phyloP scores from a whole-genome alignment of 2,888 invertebrate species.

The Clostera curtula region DNA sequence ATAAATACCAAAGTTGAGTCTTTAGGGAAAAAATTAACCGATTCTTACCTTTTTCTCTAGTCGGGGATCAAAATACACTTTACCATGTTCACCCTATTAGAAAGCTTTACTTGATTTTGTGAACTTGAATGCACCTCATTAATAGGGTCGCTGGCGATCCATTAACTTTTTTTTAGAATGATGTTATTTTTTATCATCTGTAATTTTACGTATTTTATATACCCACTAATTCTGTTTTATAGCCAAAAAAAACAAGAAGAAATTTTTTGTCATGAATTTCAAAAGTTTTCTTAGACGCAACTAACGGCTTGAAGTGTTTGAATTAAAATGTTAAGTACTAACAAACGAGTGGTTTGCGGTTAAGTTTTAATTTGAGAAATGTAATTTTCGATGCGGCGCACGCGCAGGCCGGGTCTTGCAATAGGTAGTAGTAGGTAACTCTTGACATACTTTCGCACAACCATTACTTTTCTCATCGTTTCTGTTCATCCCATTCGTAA shows the following conservation, averaged over 20 bases:
- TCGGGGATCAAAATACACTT: constrained; percentile 37
- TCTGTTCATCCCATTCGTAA: constrained; percentile 25
- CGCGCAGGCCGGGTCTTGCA: constrained; percentile 67
- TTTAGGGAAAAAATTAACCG: no score
- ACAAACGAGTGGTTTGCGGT: constrained; percentile 63
- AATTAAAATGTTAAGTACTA: constrained; percentile 57
- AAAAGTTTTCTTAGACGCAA: constrained; percentile 56
- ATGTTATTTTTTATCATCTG: constrained; percentile 50
- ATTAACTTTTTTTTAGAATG: constrained; percentile 64
- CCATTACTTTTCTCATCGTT: constrained; percentile 25
- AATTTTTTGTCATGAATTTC: constrained; percentile 43
- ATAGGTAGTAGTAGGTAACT: constrained; percentile 49
- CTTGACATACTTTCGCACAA: constrained; percentile 53
- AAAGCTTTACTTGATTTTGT: constrained; percentile 61
- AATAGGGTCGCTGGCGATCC: constrained; percentile 72
- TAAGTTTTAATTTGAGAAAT: constrained; percentile 51
- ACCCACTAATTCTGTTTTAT: constrained; percentile 50
- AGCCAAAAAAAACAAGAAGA: constrained; percentile 36
- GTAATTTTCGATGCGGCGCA: constrained; percentile 30
- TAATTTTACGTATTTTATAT: constrained; percentile 51
- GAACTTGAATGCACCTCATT: constrained; percentile 66
- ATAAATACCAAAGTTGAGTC: no score
- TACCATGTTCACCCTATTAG: constrained; percentile 47
- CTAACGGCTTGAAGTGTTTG: constrained; percentile 67
- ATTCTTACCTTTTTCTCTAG: constrained; percentile 20